A percentile compares a stretch with the other conserved stretches of the same genome.
Evolutionary conservation across 2,888 invertebrate species (phyloP).

Genomic region (Gastrophysa polygoni): DNA sequence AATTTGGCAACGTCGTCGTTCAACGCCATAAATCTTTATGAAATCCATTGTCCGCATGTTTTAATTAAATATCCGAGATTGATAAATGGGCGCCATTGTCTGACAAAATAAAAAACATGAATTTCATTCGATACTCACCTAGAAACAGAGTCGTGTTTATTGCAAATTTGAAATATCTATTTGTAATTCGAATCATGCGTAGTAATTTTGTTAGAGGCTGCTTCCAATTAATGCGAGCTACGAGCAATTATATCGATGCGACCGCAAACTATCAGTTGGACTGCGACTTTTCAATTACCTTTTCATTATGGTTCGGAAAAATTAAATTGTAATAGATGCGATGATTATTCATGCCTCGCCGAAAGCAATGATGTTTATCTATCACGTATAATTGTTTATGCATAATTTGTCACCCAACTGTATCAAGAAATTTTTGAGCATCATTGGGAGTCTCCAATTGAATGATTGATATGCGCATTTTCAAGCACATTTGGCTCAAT

Average conservation of each 20-base stretch:
- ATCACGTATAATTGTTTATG: background rate
- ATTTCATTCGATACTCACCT: slow-evolving; percentile 53
- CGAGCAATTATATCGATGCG: slow-evolving; percentile 37
- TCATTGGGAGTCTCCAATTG: no score
- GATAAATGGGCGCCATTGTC: slow-evolving; percentile 59
- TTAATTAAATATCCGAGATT: slow-evolving; percentile 61
- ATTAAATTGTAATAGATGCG: background rate
- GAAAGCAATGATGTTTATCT: background rate
- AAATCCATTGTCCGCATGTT: slow-evolving; percentile 60
- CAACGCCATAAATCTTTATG: slow-evolving; percentile 59
- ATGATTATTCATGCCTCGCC: background rate
- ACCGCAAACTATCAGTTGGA: slow-evolving; percentile 32
- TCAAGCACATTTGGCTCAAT: no score
- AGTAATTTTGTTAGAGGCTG: slow-evolving; percentile 40
- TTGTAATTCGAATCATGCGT: slow-evolving; percentile 41
- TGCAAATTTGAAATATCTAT: slow-evolving; percentile 44
- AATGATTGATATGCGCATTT: no score
- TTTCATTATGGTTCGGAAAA: slow-evolving; percentile 22
- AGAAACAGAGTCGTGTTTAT: slow-evolving; percentile 44
- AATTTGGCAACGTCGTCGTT: slow-evolving; percentile 54
- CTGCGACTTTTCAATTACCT: slow-evolving; percentile 28
- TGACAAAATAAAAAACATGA: slow-evolving; percentile 58
- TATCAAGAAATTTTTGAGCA: no score
- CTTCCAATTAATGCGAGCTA: slow-evolving; percentile 44
- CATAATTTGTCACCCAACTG: background rate